A percentile compares a stretch with the other conserved stretches of the same genome.
Conservation (phyloP, 2,888 invertebrate genomes). For the Drosophila picticornis region DNA sequence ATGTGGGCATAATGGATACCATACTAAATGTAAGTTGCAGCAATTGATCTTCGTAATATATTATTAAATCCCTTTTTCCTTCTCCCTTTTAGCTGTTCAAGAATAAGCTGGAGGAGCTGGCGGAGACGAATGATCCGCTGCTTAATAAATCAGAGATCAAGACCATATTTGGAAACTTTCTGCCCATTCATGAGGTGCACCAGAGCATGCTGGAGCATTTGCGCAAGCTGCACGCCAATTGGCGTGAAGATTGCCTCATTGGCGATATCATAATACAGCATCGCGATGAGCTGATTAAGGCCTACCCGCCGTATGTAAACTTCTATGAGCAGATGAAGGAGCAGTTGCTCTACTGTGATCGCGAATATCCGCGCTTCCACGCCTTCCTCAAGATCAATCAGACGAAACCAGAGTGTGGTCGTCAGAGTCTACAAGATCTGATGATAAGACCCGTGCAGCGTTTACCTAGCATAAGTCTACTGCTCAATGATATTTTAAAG, state of each 20-base stretch:
- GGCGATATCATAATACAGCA: conserved; percentile 95
- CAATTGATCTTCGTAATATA: background rate
- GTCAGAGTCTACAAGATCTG: conserved; percentile 97
- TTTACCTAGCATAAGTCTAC: conserved; percentile 97
- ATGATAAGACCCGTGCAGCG: conserved; percentile 99
- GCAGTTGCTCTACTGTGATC: conserved; percentile 95
- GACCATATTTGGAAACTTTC: conserved; percentile 97
- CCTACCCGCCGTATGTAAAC: conserved; percentile 99
- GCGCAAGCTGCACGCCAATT: conserved; percentile 86
- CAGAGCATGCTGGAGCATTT: conserved; percentile 89
- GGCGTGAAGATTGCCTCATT: conserved; percentile 95
- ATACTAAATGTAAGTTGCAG: conserved; percentile 91
- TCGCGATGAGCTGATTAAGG: conserved; percentile 94
- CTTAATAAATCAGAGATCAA: conserved; percentile 96
- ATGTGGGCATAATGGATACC: conserved; percentile 96
- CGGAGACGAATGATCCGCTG: conserved; percentile 90
- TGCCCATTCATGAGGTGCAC: conserved; percentile 97
- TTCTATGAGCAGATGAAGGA: conserved; percentile 99
- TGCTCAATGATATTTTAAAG: conserved; percentile 97
- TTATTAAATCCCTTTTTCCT: background rate
- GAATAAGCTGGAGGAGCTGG: conserved; percentile 94
- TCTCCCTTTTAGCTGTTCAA: conserved; percentile 92
- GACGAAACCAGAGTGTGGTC: conserved; percentile 97
- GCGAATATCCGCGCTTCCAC: conserved; percentile 97
- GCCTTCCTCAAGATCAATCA: conserved; percentile 98